A percentile compares a stretch with the other conserved stretches of the same genome.
Evolutionary conservation across 2,113 vertebrate species (phyloP).

Genomic region (Gymnobelideus leadbeateri): DNA sequence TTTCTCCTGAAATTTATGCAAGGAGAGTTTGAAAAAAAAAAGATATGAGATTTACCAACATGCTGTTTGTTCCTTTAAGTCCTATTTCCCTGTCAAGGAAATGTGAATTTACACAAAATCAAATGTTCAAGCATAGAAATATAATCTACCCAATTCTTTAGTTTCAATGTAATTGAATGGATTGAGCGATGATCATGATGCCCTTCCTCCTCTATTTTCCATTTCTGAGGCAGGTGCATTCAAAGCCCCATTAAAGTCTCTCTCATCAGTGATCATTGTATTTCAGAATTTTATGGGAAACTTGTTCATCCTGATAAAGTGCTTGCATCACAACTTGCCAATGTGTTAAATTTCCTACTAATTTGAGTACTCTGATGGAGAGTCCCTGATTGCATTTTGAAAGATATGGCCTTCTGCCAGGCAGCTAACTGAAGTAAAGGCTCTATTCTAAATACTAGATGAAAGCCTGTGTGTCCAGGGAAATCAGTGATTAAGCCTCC

Average conservation of each 20-base stretch:
- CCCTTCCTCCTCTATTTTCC: slow-evolving; percentile 1
- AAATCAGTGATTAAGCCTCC: slow-evolving; percentile 35
- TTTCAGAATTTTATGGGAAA: not conserved
- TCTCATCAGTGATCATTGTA: slow-evolving; percentile 1
- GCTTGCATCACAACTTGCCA: not conserved
- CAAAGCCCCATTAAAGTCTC: not conserved
- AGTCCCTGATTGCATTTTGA: slow-evolving; percentile 4
- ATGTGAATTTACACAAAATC: not conserved
- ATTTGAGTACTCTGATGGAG: slow-evolving; percentile 1
- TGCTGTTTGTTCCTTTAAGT: not conserved
- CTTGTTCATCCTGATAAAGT: not conserved
- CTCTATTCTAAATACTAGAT: not conserved
- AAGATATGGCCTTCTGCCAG: slow-evolving; percentile 32
- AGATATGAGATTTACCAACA: not conserved
- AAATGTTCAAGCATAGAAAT: not conserved
- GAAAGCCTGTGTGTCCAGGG: not conserved
- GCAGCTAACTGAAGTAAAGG: slow-evolving; percentile 28
- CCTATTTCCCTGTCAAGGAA: not conserved
- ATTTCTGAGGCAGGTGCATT: not conserved
- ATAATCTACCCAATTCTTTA: slow-evolving; percentile 10
- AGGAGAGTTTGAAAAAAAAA: not conserved
- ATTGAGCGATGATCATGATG: not conserved
- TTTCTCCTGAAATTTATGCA: not conserved
- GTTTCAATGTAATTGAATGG: not conserved
- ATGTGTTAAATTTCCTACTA: slow-evolving; percentile 9